Base-by-base conservation (phyloP, 2,797 vertebrate species). In the Semotilus atromaculatus region DNA sequence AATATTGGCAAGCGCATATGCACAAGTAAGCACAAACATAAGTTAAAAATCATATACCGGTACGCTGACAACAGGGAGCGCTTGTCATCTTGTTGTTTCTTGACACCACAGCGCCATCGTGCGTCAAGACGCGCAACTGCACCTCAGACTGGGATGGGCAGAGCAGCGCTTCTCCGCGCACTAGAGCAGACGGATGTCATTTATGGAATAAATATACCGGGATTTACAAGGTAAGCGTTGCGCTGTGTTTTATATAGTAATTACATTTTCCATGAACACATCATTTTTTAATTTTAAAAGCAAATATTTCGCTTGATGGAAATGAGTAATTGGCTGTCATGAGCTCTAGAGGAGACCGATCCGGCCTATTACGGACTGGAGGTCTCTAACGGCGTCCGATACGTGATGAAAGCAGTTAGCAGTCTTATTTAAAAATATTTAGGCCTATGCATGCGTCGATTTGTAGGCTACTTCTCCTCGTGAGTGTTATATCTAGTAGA, bases 81-180 rank as follows among this genome's bases (percentile, higher is more conserved):
- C 21, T 2, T 43, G 58, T 73, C 29, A 7, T 31, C 23, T 53
- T 43, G 38, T 16, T 38, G 11, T 67, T 80, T 83, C 23, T 60
- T 64, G 67, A 72, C 87, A 66, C 53, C 62, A 55, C 81, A 81
- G 92, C 93, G 93, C 93, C 94, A 90, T 90, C 92, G 11, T 76
- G 92, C 83, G 94, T 88, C 89, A 68, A 89, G 92, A 89, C 82
- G 87, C 0, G 78, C 0, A 80, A 7, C 74, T 0, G 74, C 88
- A 18, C 0, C 31, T 26, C 40, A 89, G 62, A 89, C 86, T 48
- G 93, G 93, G 92, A 85, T 91, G 93, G 94, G 94, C 92, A 87
- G 88, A 74, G 75, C 67, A 60, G 23, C 80, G 75, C 87, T 68
- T 76, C 77, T 72, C 89, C 64, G 31, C 70, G 88, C 88, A 81